Conservation (phyloP, 2,113 vertebrate species). For the Psittacula cyanocephala region DNA sequence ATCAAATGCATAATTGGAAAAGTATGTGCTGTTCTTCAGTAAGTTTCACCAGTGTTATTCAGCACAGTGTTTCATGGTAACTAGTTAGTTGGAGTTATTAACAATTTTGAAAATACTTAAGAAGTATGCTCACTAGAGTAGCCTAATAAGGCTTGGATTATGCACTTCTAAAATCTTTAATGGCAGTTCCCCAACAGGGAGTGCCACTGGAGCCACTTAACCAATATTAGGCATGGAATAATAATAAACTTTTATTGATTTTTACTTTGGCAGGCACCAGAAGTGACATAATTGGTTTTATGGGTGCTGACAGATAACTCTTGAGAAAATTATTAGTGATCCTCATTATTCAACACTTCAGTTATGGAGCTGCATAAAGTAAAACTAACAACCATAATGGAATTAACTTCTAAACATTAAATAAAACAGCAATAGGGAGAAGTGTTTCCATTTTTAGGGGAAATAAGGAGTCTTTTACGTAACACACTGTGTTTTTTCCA, state of each 20-base stretch:
- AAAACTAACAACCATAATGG: neutral
- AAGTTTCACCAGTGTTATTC: neutral
- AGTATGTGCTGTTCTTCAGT: neutral
- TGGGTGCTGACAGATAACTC: neutral
- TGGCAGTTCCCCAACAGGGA: neutral
- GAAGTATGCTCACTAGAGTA: neutral
- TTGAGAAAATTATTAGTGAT: conserved; percentile 8
- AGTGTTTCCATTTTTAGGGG: neutral
- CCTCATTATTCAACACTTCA: neutral
- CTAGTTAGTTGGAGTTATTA: neutral
- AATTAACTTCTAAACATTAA: neutral
- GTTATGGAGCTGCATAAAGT: neutral
- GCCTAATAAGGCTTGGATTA: neutral
- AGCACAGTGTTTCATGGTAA: neutral
- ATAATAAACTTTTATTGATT: neutral
- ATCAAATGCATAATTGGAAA: neutral
- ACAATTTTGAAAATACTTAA: neutral
- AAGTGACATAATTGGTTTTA: neutral
- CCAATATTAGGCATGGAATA: neutral
- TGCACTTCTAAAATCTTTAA: neutral
- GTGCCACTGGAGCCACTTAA: neutral
- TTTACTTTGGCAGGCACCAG: conserved; percentile 3
- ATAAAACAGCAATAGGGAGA: neutral
- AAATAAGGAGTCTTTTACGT: neutral
- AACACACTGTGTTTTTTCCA: neutral